A percentile compares a stretch with the other conserved stretches of the same genome.
Evolutionary conservation across 2,113 vertebrate genomes (phyloP).

Genomic region (Ailurus styani): DNA sequence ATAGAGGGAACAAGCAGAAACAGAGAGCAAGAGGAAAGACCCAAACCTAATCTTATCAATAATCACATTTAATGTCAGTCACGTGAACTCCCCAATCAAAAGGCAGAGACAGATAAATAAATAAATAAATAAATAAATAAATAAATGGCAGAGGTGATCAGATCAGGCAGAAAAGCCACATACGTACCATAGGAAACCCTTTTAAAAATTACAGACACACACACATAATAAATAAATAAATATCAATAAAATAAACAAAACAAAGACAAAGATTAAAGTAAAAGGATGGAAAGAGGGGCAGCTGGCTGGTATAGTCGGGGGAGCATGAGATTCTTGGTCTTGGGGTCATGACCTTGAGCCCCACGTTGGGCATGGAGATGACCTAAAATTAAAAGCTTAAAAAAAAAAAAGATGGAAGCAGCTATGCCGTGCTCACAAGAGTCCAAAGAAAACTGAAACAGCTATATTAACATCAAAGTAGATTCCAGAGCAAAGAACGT

Average conservation of each 20-base stretch:
- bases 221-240: too few relatives aligned
- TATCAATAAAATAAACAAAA: too few relatives aligned
- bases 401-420: background rate
- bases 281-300: background rate
- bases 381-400: background rate
- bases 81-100: background rate
- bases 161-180: background rate
- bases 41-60: background rate
- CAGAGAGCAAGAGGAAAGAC: background rate
- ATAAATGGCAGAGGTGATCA: background rate
- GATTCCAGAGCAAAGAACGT: background rate
- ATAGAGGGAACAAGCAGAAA: background rate
- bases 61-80: rapidly evolving
- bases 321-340: background rate
- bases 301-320: background rate
- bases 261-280: background rate
- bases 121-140: background rate
- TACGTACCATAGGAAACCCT: too few relatives aligned
- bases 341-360: background rate
- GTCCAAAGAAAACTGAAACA: background rate
- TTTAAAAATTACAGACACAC: background rate
- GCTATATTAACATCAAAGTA: background rate
- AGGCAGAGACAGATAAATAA: background rate
- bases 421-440: rapidly evolving
- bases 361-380: too few relatives aligned